Evolutionary conservation across 2,113 vertebrate species (phyloP).

Genomic region (Atractosteus spatula): DNA sequence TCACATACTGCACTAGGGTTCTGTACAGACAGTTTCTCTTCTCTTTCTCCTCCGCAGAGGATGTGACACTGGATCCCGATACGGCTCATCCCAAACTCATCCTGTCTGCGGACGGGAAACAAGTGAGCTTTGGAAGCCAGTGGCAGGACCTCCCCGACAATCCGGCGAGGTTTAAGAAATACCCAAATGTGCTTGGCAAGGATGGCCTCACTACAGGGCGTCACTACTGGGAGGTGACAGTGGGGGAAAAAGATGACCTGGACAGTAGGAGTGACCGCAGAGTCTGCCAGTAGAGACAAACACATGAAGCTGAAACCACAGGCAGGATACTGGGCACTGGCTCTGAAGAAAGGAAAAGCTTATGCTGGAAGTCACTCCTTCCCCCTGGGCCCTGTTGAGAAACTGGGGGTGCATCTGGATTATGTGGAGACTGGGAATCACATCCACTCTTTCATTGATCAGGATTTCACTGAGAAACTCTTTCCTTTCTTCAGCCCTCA

Average conservation of each 20-base stretch:
- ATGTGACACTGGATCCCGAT: conserved; percentile 8
- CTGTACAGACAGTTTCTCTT: conserved; percentile 44
- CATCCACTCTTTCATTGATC: background rate
- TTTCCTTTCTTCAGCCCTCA: background rate
- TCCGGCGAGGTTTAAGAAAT: background rate
- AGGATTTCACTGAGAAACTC: conserved; percentile 8
- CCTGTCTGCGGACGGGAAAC: background rate
- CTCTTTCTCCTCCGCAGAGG: background rate
- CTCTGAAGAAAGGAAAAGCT: background rate
- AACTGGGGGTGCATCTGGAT: background rate
- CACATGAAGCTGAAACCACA: background rate
- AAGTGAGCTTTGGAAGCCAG: background rate
- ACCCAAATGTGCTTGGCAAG: background rate
- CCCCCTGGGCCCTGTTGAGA: background rate
- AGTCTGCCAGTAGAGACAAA: background rate
- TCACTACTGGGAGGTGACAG: background rate
- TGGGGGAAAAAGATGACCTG: background rate
- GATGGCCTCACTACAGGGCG: background rate
- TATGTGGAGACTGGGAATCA: no score
- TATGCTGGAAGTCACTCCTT: background rate
- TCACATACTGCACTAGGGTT: no score
- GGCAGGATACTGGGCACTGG: background rate
- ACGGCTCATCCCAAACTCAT: background rate
- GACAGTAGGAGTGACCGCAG: background rate
- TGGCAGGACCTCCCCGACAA: no score